These are phyloP conservation scores for Temnothorax unifasciatus DNA, from an alignment of 2,888 invertebrate species.

Conservation along the genomic window DNA sequence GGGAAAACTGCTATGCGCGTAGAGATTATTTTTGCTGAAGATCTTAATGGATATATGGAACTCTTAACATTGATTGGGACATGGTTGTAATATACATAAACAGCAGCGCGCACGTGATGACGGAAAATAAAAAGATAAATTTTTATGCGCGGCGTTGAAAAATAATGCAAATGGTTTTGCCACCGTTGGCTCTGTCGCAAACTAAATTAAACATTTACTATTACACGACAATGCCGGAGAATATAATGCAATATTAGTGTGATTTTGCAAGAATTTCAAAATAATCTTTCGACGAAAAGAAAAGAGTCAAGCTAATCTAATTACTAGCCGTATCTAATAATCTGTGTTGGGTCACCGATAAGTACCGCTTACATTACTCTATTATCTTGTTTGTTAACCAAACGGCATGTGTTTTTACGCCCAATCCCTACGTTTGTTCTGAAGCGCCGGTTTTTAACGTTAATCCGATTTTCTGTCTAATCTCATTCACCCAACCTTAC, in stretches of 20 bases:
- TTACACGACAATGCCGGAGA: neutral
- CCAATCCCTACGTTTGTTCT: neutral
- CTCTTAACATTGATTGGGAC: neutral
- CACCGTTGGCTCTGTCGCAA: neutral
- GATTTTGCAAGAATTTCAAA: neutral
- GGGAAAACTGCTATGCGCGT: neutral
- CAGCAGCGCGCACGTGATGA: neutral
- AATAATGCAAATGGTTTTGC: neutral
- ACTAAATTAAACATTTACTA: conserved; percentile 13
- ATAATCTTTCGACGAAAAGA: conserved; percentile 11
- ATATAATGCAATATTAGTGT: neutral
- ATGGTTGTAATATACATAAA: conserved; percentile 6
- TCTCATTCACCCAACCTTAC: conserved; percentile 27
- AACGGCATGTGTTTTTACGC: neutral
- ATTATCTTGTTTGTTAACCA: conserved; percentile 8
- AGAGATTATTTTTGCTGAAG: conserved; percentile 20
- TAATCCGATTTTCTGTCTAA: conserved; percentile 36
- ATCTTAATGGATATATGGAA: conserved; percentile 6
- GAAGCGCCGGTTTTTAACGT: conserved; percentile 25
- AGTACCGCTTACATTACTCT: neutral
- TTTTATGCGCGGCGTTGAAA: neutral
- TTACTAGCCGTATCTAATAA: neutral
- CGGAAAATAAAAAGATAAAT: conserved; percentile 28
- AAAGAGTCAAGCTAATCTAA: neutral
- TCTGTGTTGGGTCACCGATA: neutral